Conservation (phyloP, 37 sponge, comb jelly and placozoan species). For the Eunapius fragilis region DNA sequence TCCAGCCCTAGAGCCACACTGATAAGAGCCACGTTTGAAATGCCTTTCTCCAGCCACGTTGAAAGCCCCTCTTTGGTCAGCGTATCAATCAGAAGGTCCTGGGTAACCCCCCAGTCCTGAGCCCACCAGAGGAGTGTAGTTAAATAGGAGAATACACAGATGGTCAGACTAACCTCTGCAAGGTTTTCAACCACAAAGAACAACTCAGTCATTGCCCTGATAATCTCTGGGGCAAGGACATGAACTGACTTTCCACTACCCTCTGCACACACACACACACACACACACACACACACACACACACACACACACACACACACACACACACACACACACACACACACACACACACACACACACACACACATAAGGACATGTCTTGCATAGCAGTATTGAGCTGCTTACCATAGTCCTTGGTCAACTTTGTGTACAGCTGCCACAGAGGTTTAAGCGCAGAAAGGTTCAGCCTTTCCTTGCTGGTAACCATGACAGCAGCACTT, state of each 20-base stretch:
- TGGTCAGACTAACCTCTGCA: conserved; percentile 42
- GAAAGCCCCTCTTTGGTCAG: conserved; percentile 55
- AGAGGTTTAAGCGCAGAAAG: conserved; percentile 80
- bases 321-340: background rate
- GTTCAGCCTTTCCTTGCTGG: conserved; percentile 41
- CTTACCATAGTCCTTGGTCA: conserved; percentile 68
- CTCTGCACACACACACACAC: conserved; percentile 18
- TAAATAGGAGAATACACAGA: background rate
- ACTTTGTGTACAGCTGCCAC: conserved; percentile 81
- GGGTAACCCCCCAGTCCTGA: conserved; percentile 63
- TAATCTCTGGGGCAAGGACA: conserved; percentile 58
- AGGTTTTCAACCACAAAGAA: conserved; percentile 77
- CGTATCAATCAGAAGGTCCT: conserved; percentile 60
- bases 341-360: conserved; percentile 16
- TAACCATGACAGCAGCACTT: background rate
- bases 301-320: conserved; percentile 4
- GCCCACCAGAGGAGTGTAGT: background rate
- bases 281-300: conserved; percentile 9
- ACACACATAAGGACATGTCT: background rate
- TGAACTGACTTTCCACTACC: conserved; percentile 28
- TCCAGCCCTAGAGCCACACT: conserved; percentile 61
- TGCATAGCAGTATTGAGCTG: background rate
- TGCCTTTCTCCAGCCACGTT: conserved; percentile 72
- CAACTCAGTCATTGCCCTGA: conserved; percentile 74
- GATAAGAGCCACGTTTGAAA: conserved; percentile 73